Base-by-base conservation (phyloP, 1,140 invertebrate genomes). In the Drosophila tropicalis region DNA sequence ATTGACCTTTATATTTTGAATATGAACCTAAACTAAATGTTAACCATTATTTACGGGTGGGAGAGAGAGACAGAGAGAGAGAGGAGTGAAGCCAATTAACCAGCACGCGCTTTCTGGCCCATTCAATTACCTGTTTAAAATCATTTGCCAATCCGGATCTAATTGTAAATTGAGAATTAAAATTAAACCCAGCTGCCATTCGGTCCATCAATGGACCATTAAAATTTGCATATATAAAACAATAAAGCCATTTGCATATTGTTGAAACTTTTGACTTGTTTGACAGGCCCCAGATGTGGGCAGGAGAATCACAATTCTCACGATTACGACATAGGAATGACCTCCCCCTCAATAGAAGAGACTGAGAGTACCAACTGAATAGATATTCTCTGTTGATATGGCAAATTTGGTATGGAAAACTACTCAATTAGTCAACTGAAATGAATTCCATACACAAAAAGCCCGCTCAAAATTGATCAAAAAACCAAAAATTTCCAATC, bases 401-500 rank as follows among this genome's bases (percentile, higher is more conserved):
- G 25, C 55, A 40, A 64, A 70, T 58, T 32, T 12, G 54, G 62
- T 76, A 80, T 83, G 73, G 70, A 87, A 87, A 84, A 84, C 85
- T 89, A 87, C 84, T 87, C 78, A 87, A 87, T 87, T 87, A 89
- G 76, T 22, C 65, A 55, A 83, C 79, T 60, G 68, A 67, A 63
- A 67, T 69, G 76, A 76, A 83, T 79, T 83, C 76, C 81, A 84
- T 71, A 64, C 25, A 76, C 66, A 73, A 70, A 39, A 76, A 32
- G 76, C 41, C 40, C 64, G 74, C 66, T 87, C 84, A 87, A 87
- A 87, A 87, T 89, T 79, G 84, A 79, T 87, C 84, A 87, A 87
- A 84, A 79, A 87, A 67, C 63, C 63, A 70, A 78, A 70, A 63
- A 90, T 89, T 89, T 90, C 84, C 84, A 89, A 89, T 89, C 84